A percentile compares a stretch with the other conserved stretches of the same genome.
Conservation (phyloP, 2,888 invertebrate genomes). For the Beris chalybata region DNA sequence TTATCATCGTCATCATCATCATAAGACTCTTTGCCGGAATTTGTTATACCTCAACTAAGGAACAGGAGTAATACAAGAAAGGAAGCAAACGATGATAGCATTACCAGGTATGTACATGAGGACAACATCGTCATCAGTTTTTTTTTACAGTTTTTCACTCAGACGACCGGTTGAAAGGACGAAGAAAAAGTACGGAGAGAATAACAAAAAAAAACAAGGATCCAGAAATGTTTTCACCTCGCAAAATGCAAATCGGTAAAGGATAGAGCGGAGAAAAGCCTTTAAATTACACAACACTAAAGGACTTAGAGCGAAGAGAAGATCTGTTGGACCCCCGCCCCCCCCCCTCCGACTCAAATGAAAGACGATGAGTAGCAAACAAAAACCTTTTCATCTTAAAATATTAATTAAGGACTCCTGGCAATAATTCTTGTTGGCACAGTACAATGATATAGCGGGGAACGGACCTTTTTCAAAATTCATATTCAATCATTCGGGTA, state of each 20-base stretch:
- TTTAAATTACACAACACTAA: constrained; percentile 31
- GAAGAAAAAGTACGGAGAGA: not conserved
- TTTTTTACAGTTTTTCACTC: constrained; percentile 8
- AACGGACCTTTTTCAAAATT: constrained; percentile 34
- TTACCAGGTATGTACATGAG: constrained; percentile 18
- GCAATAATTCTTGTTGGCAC: constrained; percentile 21
- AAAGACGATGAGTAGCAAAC: constrained; percentile 12
- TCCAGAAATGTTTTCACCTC: constrained; percentile 30
- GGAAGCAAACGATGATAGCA: constrained; percentile 21
- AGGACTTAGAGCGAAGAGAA: constrained; percentile 11
- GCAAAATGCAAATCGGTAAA: constrained; percentile 29
- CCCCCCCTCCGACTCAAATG: no score
- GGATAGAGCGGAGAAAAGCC: constrained; percentile 16
- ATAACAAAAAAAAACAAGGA: constrained; percentile 17
- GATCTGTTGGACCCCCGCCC: not conserved
- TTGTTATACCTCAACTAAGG: not conserved
- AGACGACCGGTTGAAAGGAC: not conserved
- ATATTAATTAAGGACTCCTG: constrained; percentile 31
- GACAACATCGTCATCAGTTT: constrained; percentile 21
- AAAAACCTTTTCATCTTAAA: constrained; percentile 30
- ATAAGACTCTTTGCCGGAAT: constrained; percentile 10
- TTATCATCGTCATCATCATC: constrained; percentile 37
- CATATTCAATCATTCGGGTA: constrained; percentile 38
- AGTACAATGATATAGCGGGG: not conserved
- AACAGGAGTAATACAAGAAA: constrained; percentile 25